These are phyloP conservation scores for Sinelater perroti DNA, from an alignment of 2,888 invertebrate species.

Conservation along the genomic window DNA sequence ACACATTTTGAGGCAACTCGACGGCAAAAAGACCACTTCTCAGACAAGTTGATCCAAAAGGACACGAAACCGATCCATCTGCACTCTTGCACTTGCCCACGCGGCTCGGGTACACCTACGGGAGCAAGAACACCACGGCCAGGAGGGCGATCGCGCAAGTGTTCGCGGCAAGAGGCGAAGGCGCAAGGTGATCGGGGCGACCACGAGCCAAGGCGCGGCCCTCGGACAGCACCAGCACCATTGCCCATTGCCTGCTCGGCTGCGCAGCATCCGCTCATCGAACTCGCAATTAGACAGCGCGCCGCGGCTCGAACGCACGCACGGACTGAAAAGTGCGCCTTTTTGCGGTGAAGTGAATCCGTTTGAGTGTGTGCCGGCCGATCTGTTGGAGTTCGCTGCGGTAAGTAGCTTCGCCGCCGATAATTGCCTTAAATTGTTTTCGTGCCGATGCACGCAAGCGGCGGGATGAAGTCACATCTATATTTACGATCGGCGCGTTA, in stretches of 20 bases:
- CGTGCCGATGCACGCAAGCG: background rate
- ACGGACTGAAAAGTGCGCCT: background rate
- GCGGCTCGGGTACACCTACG: constrained; percentile 32
- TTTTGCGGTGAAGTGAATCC: background rate
- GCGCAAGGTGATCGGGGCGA: constrained; percentile 38
- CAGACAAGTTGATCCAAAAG: too few relatives aligned
- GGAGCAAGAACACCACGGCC: constrained; percentile 5
- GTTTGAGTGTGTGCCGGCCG: too few relatives aligned
- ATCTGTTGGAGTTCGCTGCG: too few relatives aligned
- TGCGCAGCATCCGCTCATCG: constrained; percentile 31
- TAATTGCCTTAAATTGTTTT: too few relatives aligned
- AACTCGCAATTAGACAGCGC: constrained; percentile 31
- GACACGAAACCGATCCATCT: constrained; percentile 8
- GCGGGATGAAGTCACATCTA: constrained; percentile 30
- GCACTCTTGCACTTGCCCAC: constrained; percentile 26
- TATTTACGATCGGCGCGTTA: constrained; percentile 22
- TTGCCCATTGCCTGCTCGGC: constrained; percentile 19
- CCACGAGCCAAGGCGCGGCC: constrained; percentile 37
- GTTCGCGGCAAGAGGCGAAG: constrained; percentile 31
- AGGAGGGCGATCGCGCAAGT: constrained; percentile 31
- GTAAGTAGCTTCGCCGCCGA: background rate
- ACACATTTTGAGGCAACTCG: too few relatives aligned
- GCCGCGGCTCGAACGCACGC: too few relatives aligned
- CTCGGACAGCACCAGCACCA: constrained; percentile 16
- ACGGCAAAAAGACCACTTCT: too few relatives aligned